Evolutionary conservation across 1,140 invertebrate genomes (phyloP), one percentile per base, ranked within the genome.

Genomic region (Batillaria attramentaria): DNA sequence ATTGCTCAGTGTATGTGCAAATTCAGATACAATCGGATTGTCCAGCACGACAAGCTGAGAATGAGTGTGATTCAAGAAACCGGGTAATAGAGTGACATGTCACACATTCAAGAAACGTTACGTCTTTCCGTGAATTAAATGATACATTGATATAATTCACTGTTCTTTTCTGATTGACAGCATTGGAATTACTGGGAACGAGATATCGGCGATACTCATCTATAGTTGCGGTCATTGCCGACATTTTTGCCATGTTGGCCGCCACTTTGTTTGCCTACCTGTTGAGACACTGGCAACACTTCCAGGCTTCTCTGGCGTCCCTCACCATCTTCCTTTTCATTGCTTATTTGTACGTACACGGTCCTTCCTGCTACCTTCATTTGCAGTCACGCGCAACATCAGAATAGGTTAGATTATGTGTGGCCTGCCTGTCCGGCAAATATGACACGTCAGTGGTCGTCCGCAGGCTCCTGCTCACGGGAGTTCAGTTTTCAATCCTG

Each of bases 231-330:
- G n/a, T 37, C 1, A 6, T 54, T 13, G n/a, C 8, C 8, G 20
- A n/a, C 13, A 3, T 95, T 0, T 94, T 94, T n/a, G 93, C 94
- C 83, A 89, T 94, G 20, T 90, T 92, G 0, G 83, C 94, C 39
- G 91, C 94, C 1, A n/a, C n/a, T 0, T n/a, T 62, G 24, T 28
- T 62, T 8, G 57, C 57, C 1, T 62, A 62, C 57, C 24, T 62
- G 57, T 2, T 31, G 8, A 13, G 57, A 62, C 10, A 62, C 8
- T 62, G 57, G 57, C 57, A 62, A 31, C 33, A 62, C 57, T 62
- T 62, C 6, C 57, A 62, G 57, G 24, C 24, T n/a, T 24, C n/a
- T 31, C 24, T 62, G 10, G 57, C 57, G 1, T 24, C 24, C 8
- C 57, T n/a, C 57, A 28, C n/a, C 24, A 10, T 62, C 10, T 31